Evolutionary conservation across 2,797 vertebrate genomes (phyloP), one percentile per base, ranked within the genome.

Genomic region (Vespertilio murinus): DNA sequence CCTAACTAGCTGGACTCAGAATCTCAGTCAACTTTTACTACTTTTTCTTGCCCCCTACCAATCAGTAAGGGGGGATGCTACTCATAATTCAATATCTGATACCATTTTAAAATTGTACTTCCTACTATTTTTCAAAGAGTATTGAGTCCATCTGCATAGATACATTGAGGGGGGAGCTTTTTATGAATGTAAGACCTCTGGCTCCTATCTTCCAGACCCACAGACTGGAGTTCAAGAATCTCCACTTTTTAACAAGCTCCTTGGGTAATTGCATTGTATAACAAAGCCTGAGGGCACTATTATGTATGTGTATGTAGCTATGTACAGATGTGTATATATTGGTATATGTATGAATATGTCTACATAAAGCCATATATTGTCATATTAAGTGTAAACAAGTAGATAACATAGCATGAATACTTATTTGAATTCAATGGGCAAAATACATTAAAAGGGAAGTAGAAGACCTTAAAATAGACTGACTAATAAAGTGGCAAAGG

Each of bases 71-170:
- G 95, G 90, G 28, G 30, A 47, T 92, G 14, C 14, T 81, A 47
- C 18, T 40, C 73, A 80, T 87, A 79, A 94, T 75, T 94, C n/a
- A 79, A 14, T 28, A 93, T 81, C 18, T 81, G 23, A 71, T 78
- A 42, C 16, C 1, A 79, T 49, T 93, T 93, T 79, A 49, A 92
- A 33, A 70, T 52, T 90, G 30, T 70, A n/a, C 65, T 12, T 52
- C 2, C 16, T 90, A 77, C 54, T 84, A 23, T 70, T 83, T 92
- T 75, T 71, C 56, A 83, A 40, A 70, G 22, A 79, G 7, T 85
- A 5, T 10, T 54, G 40, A 75, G 17, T 38, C 38, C 28, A 30
- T 82, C 7, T 61, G 90, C 59, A 59, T 67, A 78, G 87, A 93
- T 90, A 75, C 33, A 54, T 30, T 88, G 67, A 12, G 71, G 49